These are phyloP conservation scores for Bufo gargarizans DNA, from an alignment of 2,113 vertebrate species.

Conservation along the genomic window DNA sequence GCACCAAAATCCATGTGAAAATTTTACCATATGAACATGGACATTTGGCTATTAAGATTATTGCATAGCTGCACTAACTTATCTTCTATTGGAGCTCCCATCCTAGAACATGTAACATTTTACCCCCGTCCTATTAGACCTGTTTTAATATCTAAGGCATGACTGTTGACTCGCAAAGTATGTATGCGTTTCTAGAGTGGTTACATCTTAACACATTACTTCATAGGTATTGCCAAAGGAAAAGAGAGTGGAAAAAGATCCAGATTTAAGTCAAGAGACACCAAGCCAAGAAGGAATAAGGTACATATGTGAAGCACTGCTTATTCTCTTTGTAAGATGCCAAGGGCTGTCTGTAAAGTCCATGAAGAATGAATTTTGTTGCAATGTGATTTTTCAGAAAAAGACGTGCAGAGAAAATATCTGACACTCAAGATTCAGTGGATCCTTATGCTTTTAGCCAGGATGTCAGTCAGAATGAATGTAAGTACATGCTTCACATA, in stretches of 20 bases:
- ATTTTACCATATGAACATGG: no score
- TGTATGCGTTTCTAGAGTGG: neutral
- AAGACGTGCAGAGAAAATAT: constrained; percentile 15
- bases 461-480: constrained; percentile 27
- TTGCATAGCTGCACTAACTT: no score
- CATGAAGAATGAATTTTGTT: neutral
- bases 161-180: no score
- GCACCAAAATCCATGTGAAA: no score
- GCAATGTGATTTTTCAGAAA: neutral
- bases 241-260: constrained; percentile 37
- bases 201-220: neutral
- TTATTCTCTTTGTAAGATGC: neutral
- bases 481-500: neutral
- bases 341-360: neutral
- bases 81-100: no score
- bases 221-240: constrained; percentile 36
- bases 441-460: constrained; percentile 40
- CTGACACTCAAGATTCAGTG: constrained; percentile 35
- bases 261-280: neutral
- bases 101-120: no score
- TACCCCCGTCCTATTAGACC: neutral
- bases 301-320: neutral
- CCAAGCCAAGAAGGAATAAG: constrained; percentile 41
- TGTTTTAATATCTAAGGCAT: neutral
- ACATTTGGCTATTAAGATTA: no score